Base-by-base conservation (phyloP, 1,140 invertebrate species). In the Tetramorium simillimum region DNA sequence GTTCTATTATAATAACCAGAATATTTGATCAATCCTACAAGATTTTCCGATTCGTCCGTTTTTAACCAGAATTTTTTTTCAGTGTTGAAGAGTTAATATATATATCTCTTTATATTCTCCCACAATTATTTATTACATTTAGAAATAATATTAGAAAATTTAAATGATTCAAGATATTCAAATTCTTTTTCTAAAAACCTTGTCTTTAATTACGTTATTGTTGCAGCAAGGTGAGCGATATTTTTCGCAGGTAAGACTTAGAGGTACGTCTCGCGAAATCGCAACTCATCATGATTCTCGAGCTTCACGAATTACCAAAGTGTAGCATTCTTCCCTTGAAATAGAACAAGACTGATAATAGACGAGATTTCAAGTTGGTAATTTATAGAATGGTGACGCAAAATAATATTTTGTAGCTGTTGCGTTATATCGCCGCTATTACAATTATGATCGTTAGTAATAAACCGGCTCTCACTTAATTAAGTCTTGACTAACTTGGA, bases 401-500 rank as follows among this genome's bases (percentile, higher is more conserved):
- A 60, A 60, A 72, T 51, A 70, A 51, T 58, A 56, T 21, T 60
- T 73, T 33, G 18, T 21, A 60, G 18, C 10, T 58, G 60, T 37
- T 73, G 51, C 40, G 37, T 5, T 37, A 49, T 1, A 24, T 56
- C 28, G 24, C 40, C 37, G 51, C n/a, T 81, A 24, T n/a, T 58
- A 82, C 69, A 73, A 73, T 84, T 84, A 84, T 46, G 56, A 84
- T 58, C 24, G 18, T 14, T 33, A 73, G 14, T n/a, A 73, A 84
- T 60, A 60, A 60, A 73, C 18, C 24, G 24, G n/a, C 24, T 73
- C 40, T 84, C 40, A 37, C 80, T 73, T 73, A 73, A 84, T 84
- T 73, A 84, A 84, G n/a, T 60, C 67, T 84, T 72, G 24, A 82
- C 40, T 84, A 73, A 73, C 53, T 84, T 37, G 33, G 40, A 12